Evolutionary conservation across 1,140 invertebrate genomes (phyloP).

Genomic region (Wasmannia auropunctata): DNA sequence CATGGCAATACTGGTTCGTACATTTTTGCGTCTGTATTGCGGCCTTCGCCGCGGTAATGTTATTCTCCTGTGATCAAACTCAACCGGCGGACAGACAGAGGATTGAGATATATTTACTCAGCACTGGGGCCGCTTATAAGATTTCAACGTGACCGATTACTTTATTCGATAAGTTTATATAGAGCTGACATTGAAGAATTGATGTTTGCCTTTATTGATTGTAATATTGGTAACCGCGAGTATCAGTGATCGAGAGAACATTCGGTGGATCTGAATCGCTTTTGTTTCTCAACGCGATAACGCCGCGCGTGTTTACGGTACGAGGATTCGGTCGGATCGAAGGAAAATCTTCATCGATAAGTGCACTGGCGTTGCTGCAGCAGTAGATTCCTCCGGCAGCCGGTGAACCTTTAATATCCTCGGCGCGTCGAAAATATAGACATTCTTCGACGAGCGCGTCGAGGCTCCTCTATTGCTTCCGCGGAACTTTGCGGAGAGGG

Average conservation of each 20-base stretch:
- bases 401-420: conserved; percentile 46
- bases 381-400: conserved; percentile 13
- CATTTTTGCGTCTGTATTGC: neutral
- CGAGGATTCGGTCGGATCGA: neutral
- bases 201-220: neutral
- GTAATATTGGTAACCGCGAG: neutral
- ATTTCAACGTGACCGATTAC: neutral
- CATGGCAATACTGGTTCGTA: neutral
- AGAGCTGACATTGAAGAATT: neutral
- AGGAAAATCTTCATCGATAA: conserved; percentile 33
- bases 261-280: neutral
- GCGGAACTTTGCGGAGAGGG: conserved; percentile 28
- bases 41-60: neutral
- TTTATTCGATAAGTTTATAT: neutral
- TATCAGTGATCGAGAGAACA: neutral
- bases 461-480: conserved; percentile 8
- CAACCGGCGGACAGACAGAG: neutral
- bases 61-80: neutral
- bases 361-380: neutral
- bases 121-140: neutral
- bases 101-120: neutral
- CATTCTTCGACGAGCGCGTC: conserved; percentile 16
- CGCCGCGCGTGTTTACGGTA: neutral
- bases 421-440: conserved; percentile 48
- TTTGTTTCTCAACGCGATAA: neutral